Evolutionary conservation across 2,113 vertebrate species (phyloP).

Genomic region (Cathartes aura): DNA sequence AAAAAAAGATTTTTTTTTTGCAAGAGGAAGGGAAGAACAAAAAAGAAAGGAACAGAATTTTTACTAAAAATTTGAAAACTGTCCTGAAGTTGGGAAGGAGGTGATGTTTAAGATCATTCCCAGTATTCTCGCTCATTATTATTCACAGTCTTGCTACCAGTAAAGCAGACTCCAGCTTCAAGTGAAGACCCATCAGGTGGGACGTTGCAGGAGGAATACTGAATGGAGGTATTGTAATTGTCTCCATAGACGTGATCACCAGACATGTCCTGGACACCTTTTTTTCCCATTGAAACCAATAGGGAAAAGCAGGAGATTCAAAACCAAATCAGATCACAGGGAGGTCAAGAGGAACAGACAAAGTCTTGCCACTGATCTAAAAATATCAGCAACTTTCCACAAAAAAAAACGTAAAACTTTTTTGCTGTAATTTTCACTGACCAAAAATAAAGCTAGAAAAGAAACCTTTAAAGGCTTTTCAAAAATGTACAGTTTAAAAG

Average conservation of each 20-base stretch:
- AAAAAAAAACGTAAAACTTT: not conserved
- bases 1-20: not conserved
- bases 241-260: not conserved
- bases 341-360: not conserved
- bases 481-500: not conserved
- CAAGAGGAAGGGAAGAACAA: not conserved
- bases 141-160: not conserved
- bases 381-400: not conserved
- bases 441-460: not conserved
- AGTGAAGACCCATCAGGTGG: not conserved
- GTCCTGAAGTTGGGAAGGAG: not conserved
- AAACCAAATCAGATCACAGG: not conserved
- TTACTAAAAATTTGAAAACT: not conserved
- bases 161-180: not conserved
- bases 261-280: not conserved
- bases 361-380: not conserved
- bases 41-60: not conserved
- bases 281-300: not conserved
- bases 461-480: not conserved
- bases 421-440: not conserved
- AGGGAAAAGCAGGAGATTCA: not conserved
- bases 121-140: not conserved
- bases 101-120: not conserved
- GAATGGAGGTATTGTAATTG: not conserved
- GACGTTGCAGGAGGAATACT: accelerated